These are phyloP conservation scores for Drosophila lacertosa DNA, from an alignment of 1,140 invertebrate species.

Conservation along the genomic window DNA sequence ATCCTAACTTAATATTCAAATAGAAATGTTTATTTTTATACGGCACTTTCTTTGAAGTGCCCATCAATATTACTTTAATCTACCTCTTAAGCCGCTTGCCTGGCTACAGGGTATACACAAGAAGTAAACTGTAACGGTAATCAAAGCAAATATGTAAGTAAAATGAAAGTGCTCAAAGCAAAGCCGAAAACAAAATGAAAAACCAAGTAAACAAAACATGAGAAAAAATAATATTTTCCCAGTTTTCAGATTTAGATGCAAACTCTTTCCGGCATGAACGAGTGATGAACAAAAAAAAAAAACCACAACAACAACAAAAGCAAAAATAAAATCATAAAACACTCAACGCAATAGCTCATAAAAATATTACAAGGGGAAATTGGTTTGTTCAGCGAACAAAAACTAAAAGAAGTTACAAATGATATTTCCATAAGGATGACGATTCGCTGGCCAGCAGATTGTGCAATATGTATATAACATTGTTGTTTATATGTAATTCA, in stretches of 20 bases:
- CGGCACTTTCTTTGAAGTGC: background rate
- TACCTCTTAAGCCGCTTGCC: too few species aligned
- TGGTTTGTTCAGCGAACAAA: slow-evolving; percentile 11
- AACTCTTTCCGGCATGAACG: slow-evolving; percentile 2
- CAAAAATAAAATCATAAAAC: slow-evolving; percentile 3
- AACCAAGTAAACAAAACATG: slow-evolving; percentile 13
- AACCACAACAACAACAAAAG: too few species aligned
- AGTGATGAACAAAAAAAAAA: slow-evolving; percentile 4
- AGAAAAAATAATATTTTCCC: slow-evolving; percentile 5
- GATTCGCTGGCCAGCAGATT: slow-evolving; percentile 12
- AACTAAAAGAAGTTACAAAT: slow-evolving; percentile 6
- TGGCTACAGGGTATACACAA: background rate
- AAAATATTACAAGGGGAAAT: slow-evolving; percentile 27
- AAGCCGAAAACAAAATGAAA: slow-evolving; percentile 36
- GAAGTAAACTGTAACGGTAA: slow-evolving; percentile 15
- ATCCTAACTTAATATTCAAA: too few species aligned
- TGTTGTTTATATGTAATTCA: background rate
- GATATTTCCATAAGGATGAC: slow-evolving; percentile 1
- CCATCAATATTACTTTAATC: background rate
- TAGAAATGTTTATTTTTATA: background rate
- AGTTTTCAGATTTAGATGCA: slow-evolving; percentile 4
- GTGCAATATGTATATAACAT: slow-evolving; percentile 20
- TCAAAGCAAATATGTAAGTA: slow-evolving; percentile 20
- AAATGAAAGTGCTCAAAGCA: slow-evolving; percentile 45
- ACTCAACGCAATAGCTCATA: slow-evolving; percentile 17